Percentiles rank a stretch among this genome's conserved stretches.
phyloP scores from a whole-genome alignment of 2,113 vertebrate species.

The Chrysochloris asiatica region DNA sequence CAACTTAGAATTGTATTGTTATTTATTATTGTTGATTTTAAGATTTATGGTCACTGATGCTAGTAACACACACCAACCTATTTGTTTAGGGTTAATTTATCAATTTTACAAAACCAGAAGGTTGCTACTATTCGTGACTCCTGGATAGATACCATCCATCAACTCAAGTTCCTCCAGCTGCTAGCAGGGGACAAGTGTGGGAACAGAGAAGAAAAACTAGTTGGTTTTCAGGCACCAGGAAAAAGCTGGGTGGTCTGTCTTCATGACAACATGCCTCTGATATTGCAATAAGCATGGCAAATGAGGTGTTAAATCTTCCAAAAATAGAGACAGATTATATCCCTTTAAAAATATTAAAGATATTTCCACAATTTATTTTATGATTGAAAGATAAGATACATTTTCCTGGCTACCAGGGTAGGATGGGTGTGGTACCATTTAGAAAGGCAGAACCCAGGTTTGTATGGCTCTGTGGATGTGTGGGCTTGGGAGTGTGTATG shows the following conservation, averaged over 20 bases:
- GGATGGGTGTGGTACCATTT: not conserved
- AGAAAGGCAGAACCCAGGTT: not conserved
- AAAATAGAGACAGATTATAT: conserved; percentile 49
- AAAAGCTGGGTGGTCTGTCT: conserved; percentile 17
- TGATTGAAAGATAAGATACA: not conserved
- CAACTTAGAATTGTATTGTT: not conserved
- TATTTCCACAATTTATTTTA: conserved; percentile 21
- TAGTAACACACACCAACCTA: not conserved
- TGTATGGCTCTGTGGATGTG: not conserved
- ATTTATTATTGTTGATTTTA: not conserved
- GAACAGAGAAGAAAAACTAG: not conserved
- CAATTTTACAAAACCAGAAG: not conserved
- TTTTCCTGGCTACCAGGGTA: not conserved
- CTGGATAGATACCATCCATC: not conserved
- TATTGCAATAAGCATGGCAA: conserved; percentile 30
- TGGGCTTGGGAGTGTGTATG: too few relatives aligned
- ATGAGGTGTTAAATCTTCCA: conserved; percentile 39
- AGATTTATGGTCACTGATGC: too few relatives aligned
- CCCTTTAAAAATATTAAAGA: not conserved
- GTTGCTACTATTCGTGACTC: not conserved
- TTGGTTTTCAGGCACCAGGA: conserved; percentile 2
- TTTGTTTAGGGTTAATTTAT: not conserved
- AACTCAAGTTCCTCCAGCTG: not conserved
- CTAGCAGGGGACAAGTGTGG: not conserved
- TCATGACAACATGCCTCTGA: conserved; percentile 52